These are phyloP conservation scores for Eupsilia transversa DNA, from an alignment of 2,888 invertebrate genomes.

Conservation along the genomic window DNA sequence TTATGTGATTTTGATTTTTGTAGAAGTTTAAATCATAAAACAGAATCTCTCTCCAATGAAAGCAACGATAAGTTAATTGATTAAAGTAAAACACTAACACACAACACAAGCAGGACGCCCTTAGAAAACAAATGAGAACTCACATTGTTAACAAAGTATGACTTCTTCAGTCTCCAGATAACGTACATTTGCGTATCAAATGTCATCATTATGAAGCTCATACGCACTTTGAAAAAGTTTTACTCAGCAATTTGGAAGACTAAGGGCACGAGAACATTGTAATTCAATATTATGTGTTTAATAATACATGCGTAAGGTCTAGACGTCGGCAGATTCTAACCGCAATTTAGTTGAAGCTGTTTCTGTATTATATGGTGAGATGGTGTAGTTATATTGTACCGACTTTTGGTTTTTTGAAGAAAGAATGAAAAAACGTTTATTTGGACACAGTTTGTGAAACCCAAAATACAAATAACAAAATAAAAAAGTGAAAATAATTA, in stretches of 20 bases:
- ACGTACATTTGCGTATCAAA: slow-evolving; percentile 42
- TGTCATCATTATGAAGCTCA: slow-evolving; percentile 45
- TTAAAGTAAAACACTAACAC: slow-evolving; percentile 26
- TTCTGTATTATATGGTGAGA: background rate
- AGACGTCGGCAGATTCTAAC: slow-evolving; percentile 14
- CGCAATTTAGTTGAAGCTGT: background rate
- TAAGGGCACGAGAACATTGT: slow-evolving; percentile 27
- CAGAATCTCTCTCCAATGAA: slow-evolving; percentile 4
- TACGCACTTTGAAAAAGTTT: slow-evolving; percentile 41
- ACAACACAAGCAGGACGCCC: slow-evolving; percentile 24
- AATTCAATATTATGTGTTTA: slow-evolving; percentile 31
- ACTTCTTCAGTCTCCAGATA: slow-evolving; percentile 44
- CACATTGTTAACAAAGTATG: slow-evolving; percentile 51
- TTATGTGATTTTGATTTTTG: background rate
- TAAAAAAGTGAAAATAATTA: too few species aligned
- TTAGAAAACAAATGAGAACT: slow-evolving; percentile 37
- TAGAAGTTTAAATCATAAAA: slow-evolving; percentile 3
- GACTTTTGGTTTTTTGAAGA: background rate
- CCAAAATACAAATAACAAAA: too few species aligned
- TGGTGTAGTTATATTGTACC: background rate
- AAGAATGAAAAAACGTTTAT: too few species aligned
- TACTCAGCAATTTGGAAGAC: slow-evolving; percentile 25
- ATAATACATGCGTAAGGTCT: slow-evolving; percentile 1
- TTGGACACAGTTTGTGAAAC: too few species aligned
- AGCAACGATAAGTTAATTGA: slow-evolving; percentile 14